Evolutionary conservation across 2,113 vertebrate genomes (phyloP).

Genomic region (Zosterops pallidus): DNA sequence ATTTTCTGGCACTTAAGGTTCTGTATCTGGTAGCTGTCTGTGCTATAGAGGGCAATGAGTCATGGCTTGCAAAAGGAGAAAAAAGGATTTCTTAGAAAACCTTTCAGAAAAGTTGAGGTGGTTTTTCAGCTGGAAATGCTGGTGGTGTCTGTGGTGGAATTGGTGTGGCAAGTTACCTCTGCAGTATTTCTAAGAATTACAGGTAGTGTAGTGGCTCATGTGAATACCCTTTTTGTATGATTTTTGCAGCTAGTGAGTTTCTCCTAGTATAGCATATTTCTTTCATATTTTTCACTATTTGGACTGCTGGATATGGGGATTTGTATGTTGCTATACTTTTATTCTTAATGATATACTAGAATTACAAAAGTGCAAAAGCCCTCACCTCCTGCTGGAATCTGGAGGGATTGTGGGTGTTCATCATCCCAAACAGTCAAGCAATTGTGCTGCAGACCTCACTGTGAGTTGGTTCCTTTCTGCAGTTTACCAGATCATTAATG

Average conservation of each 20-base stretch:
- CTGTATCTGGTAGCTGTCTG: conserved; percentile 52
- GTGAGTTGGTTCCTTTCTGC: neutral
- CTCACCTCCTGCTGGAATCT: neutral
- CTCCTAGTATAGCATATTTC: neutral
- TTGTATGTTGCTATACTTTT: neutral
- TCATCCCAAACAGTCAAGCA: conserved; percentile 1
- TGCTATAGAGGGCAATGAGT: conserved; percentile 42
- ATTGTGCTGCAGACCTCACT: neutral
- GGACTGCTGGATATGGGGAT: neutral
- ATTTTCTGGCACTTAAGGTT: conserved; percentile 39
- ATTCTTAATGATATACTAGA: neutral
- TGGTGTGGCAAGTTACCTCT: conserved; percentile 16
- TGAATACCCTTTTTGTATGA: neutral
- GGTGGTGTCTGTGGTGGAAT: conserved; percentile 17
- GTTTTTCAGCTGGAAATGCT: conserved; percentile 15
- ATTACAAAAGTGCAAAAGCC: neutral
- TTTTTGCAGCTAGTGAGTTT: neutral
- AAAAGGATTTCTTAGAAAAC: conserved; percentile 55
- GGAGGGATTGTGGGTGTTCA: neutral
- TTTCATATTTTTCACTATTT: neutral
- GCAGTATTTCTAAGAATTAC: conserved; percentile 26
- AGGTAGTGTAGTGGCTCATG: neutral
- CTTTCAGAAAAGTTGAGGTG: neutral
- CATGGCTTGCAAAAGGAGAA: conserved; percentile 11
- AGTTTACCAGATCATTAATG: conserved; percentile 28